Evolutionary conservation across 2,113 vertebrate genomes (phyloP).

Genomic region (Festucalex cinctus): DNA sequence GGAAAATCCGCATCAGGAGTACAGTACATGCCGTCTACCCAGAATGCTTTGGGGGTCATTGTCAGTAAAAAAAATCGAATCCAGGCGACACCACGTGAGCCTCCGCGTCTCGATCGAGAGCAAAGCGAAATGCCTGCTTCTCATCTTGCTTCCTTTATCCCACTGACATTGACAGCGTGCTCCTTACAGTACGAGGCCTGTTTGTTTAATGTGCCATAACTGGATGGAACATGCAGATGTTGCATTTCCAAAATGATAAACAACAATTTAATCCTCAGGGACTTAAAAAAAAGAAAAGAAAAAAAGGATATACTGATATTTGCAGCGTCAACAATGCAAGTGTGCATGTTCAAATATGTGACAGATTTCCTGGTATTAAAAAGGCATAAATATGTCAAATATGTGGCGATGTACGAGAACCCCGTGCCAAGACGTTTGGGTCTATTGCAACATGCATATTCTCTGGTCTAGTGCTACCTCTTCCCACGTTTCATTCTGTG

Average conservation of each 20-base stretch:
- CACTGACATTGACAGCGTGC: slow-evolving; percentile 56
- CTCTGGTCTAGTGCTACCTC: slow-evolving; percentile 36
- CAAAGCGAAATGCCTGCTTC: slow-evolving; percentile 43
- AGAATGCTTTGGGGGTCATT: slow-evolving; percentile 50
- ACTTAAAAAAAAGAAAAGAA: background rate
- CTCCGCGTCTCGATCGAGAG: slow-evolving; percentile 40
- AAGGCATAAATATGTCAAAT: slow-evolving; percentile 50
- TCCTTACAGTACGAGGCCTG: slow-evolving; percentile 45
- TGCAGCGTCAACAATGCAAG: slow-evolving; percentile 14
- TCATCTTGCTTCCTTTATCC: slow-evolving; percentile 43
- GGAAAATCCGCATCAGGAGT: slow-evolving; percentile 35
- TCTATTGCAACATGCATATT: slow-evolving; percentile 30
- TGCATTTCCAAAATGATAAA: slow-evolving; percentile 61
- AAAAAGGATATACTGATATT: slow-evolving; percentile 23
- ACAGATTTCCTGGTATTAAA: slow-evolving; percentile 42
- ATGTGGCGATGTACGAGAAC: slow-evolving; percentile 29
- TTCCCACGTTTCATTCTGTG: slow-evolving; percentile 21
- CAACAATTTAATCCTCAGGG: slow-evolving; percentile 48
- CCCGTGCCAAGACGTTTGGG: slow-evolving; percentile 43
- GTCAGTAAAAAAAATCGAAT: slow-evolving; percentile 62
- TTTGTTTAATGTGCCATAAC: slow-evolving; percentile 53
- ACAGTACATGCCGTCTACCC: slow-evolving; percentile 25
- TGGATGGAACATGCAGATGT: slow-evolving; percentile 57
- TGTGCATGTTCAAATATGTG: slow-evolving; percentile 12
- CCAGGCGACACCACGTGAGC: slow-evolving; percentile 41